Percentiles rank a stretch among this genome's conserved stretches.
phyloP scores from a whole-genome alignment of 2,888 invertebrate species.

The Scrobipalpa costella region DNA sequence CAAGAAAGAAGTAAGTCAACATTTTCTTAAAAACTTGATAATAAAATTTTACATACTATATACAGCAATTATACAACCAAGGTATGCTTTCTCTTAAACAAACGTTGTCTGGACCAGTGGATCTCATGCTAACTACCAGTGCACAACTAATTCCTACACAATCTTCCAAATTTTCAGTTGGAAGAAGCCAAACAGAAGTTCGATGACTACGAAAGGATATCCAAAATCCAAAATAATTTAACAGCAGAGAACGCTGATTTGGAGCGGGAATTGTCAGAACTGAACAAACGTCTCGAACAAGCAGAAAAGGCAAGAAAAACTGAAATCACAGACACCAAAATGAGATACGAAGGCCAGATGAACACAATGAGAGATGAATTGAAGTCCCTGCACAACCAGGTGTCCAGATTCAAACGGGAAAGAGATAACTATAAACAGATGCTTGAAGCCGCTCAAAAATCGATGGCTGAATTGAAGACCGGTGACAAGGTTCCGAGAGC shows the following conservation, averaged over 20 bases:
- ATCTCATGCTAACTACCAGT: too few species aligned
- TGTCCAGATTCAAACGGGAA: conserved; percentile 90
- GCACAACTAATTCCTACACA: too few species aligned
- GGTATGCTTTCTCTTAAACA: too few species aligned
- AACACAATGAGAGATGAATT: conserved; percentile 90
- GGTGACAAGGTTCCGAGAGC: conserved; percentile 74
- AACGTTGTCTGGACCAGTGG: too few species aligned
- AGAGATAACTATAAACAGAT: conserved; percentile 94
- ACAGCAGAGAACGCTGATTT: conserved; percentile 88
- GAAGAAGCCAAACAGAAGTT: conserved; percentile 90
- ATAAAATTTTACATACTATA: too few species aligned
- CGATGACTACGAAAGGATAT: conserved; percentile 92
- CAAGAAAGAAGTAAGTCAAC: conserved; percentile 68
- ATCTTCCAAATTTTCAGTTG: conserved; percentile 66
- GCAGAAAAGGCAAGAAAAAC: conserved; percentile 87
- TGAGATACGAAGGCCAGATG: conserved; percentile 92
- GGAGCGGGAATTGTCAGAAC: conserved; percentile 87
- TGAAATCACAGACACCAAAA: conserved; percentile 89
- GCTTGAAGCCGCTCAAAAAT: conserved; percentile 92
- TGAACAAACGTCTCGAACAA: conserved; percentile 84
- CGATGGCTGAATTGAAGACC: conserved; percentile 87
- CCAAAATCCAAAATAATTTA: conserved; percentile 89
- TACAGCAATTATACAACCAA: too few species aligned
- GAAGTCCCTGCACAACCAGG: conserved; percentile 89
- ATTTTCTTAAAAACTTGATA: too few species aligned